Percentiles rank a stretch among this genome's conserved stretches.
phyloP scores from a whole-genome alignment of 2,797 vertebrate species.

The Argentina silus region DNA sequence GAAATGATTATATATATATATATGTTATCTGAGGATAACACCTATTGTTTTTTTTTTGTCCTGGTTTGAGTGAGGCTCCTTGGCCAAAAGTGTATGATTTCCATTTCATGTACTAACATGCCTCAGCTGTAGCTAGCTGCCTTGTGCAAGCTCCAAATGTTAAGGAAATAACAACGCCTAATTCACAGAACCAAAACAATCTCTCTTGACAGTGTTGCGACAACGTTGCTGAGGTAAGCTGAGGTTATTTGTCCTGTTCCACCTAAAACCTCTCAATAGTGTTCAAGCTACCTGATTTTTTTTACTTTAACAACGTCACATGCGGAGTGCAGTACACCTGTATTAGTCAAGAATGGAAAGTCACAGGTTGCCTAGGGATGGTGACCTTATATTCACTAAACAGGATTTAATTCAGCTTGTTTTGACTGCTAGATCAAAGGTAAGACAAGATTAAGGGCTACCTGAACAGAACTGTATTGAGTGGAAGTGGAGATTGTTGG shows the following conservation, averaged over 20 bases:
- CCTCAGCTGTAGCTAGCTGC: not conserved
- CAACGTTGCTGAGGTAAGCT: not conserved
- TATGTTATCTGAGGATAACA: no score
- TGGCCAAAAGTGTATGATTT: no score
- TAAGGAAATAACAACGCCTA: no score
- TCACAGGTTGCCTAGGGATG: not conserved
- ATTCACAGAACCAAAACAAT: not conserved
- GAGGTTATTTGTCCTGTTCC: not conserved
- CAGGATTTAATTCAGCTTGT: not conserved
- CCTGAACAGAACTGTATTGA: not conserved
- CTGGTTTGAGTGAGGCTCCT: no score
- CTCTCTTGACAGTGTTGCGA: not conserved
- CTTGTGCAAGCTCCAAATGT: not conserved
- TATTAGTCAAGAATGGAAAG: not conserved
- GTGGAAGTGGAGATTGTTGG: not conserved
- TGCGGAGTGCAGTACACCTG: not conserved
- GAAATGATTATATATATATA: no score
- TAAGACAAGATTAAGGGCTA: not conserved
- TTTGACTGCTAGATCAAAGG: not conserved
- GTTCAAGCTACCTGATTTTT: not conserved
- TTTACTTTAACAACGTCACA: no score
- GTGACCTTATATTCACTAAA: not conserved
- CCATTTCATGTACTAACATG: no score
- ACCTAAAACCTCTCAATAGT: not conserved
- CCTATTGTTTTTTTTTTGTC: no score